These are phyloP conservation scores for Semaprochilodus insignis DNA, from an alignment of 2,797 vertebrate genomes.

Conservation along the genomic window DNA sequence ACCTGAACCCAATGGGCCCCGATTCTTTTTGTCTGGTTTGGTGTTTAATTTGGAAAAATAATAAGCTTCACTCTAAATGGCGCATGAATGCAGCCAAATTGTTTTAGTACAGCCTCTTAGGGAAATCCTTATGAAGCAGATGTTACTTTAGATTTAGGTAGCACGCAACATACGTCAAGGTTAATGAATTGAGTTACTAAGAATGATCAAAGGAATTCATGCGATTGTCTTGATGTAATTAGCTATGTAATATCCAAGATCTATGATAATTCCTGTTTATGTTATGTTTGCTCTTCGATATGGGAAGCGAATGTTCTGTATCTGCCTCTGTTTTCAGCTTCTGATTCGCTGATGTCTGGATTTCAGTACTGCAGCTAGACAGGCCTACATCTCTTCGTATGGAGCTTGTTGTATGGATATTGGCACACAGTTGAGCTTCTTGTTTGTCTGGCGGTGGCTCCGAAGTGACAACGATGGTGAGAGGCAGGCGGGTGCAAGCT, in stretches of 20 bases:
- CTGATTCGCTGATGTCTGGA: background rate
- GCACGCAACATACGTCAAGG: background rate
- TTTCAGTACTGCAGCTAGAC: background rate
- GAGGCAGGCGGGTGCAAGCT: conserved; percentile 50
- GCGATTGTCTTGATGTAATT: conserved; percentile 36
- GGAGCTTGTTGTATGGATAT: conserved; percentile 22
- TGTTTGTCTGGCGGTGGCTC: conserved; percentile 39
- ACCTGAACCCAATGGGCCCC: too few relatives aligned
- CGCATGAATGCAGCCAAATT: background rate
- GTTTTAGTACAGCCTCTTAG: background rate
- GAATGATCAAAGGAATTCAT: conserved; percentile 36
- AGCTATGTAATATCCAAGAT: conserved; percentile 34
- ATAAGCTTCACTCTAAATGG: background rate
- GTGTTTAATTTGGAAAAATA: too few relatives aligned
- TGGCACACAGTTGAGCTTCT: conserved; percentile 32
- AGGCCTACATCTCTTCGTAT: background rate
- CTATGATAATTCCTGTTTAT: background rate
- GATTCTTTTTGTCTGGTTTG: too few relatives aligned
- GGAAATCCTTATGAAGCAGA: background rate
- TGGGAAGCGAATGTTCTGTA: background rate
- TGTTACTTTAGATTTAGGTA: background rate
- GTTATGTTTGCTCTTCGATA: background rate
- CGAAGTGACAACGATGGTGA: conserved; percentile 31
- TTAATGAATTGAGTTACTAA: conserved; percentile 23
- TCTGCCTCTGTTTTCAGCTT: background rate